phyloP scores from a whole-genome alignment of 2,113 vertebrate species.

The Urocynchramus pylzowi region DNA sequence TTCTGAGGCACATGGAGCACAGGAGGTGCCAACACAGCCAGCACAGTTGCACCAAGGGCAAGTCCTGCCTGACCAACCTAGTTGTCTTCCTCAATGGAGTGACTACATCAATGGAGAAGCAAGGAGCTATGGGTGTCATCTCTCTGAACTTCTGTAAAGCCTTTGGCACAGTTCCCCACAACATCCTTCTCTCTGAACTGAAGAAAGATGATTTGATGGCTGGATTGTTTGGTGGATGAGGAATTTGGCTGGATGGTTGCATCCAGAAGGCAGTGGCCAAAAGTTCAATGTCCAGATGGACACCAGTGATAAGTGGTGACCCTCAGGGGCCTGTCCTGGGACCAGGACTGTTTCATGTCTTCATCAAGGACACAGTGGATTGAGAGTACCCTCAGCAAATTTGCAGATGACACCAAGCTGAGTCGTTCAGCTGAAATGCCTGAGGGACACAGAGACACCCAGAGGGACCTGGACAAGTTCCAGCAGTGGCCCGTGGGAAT shows the following conservation, averaged over 20 bases:
- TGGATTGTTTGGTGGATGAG: background rate
- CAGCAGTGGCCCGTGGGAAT: background rate
- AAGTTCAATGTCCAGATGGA: background rate
- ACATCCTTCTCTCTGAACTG: background rate
- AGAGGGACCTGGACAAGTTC: background rate
- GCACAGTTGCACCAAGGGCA: background rate
- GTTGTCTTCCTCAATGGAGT: background rate
- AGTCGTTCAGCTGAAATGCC: rapidly evolving
- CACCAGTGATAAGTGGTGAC: background rate
- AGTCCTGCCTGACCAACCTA: background rate
- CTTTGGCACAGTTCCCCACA: background rate
- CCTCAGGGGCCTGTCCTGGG: background rate
- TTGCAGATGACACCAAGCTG: background rate
- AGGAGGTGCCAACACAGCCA: background rate
- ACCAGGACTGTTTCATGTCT: background rate
- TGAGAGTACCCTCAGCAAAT: background rate
- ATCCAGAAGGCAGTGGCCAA: background rate
- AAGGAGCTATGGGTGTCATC: background rate
- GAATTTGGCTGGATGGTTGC: background rate
- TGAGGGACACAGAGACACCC: background rate
- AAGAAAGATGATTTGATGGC: background rate
- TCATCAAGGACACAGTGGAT: background rate
- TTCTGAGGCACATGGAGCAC: background rate
- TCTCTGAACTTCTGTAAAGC: background rate
- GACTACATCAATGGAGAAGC: background rate